Conservation (phyloP, 1,140 invertebrate species). For the Panonychus citri region DNA sequence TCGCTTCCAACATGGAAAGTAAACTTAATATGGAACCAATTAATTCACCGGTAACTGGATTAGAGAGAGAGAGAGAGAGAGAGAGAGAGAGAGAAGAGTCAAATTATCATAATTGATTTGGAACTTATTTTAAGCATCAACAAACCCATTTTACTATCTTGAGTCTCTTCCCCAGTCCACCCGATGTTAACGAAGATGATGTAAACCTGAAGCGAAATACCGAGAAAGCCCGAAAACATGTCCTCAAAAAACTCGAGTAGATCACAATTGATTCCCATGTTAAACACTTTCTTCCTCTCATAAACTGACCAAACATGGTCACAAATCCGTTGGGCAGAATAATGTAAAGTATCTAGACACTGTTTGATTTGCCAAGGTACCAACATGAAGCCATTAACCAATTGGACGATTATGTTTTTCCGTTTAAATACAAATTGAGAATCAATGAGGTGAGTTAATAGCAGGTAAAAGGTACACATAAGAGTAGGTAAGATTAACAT, state of each 20-base stretch:
- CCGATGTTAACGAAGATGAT: conserved; percentile 7
- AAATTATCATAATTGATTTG: not conserved
- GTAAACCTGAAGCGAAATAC: conserved; percentile 15
- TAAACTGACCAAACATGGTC: conserved; percentile 5
- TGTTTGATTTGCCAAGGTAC: conserved; percentile 18
- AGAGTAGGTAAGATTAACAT: conserved; percentile 13
- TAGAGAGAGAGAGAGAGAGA: not conserved
- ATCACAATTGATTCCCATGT: conserved; percentile 10
- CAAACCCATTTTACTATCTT: not conserved
- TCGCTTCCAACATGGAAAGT: conserved; percentile 15
- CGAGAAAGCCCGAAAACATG: conserved; percentile 17
- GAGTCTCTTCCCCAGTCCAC: too few species aligned
- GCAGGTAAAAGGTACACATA: conserved; percentile 14
- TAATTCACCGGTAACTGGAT: conserved; percentile 13
- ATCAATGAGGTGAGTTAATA: conserved; percentile 7
- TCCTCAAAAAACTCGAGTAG: conserved; percentile 16
- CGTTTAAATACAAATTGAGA: conserved; percentile 6
- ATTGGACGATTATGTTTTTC: conserved; percentile 9
- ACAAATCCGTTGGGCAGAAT: conserved; percentile 13
- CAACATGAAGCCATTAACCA: conserved; percentile 14
- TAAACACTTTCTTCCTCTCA: conserved; percentile 12
- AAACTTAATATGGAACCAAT: conserved; percentile 14
- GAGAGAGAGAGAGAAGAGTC: not conserved
- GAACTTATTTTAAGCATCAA: too few species aligned
- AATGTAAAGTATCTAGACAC: conserved; percentile 14